These are phyloP conservation scores for Pseudonaja textilis DNA, from an alignment of 2,113 vertebrate genomes.

Conservation along the genomic window DNA sequence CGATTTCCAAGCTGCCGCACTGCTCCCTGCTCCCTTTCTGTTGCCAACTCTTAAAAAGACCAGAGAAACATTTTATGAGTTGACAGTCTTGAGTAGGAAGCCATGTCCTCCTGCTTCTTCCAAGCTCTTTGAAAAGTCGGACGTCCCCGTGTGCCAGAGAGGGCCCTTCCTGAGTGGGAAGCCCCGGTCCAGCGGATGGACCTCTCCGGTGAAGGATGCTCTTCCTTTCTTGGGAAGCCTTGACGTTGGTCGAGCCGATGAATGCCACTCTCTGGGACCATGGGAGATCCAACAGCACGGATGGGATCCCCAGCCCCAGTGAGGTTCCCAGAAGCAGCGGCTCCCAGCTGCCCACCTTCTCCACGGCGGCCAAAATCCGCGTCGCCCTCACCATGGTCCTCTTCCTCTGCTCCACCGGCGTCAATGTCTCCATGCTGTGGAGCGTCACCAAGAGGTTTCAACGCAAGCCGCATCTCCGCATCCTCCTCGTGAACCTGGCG, in stretches of 20 bases:
- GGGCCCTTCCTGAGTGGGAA: fast-evolving
- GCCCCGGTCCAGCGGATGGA: not conserved
- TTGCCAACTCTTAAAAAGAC: too few species aligned
- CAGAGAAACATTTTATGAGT: too few species aligned
- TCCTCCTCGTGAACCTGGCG: conserved; percentile 58
- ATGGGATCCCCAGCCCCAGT: conserved; percentile 25
- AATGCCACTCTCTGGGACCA: conserved; percentile 20
- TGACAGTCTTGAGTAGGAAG: not conserved
- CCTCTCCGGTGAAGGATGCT: not conserved
- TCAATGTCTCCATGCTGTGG: conserved; percentile 52
- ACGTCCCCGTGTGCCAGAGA: not conserved
- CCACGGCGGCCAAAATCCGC: conserved; percentile 52
- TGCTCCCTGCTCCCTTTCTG: too few species aligned
- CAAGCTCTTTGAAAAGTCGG: not conserved
- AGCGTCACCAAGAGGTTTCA: conserved; percentile 15
- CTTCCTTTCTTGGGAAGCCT: conserved; percentile 7
- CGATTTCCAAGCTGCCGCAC: too few species aligned
- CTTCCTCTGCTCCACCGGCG: conserved; percentile 53
- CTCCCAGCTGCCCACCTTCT: conserved; percentile 56
- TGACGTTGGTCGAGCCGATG: not conserved
- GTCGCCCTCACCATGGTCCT: conserved; percentile 54
- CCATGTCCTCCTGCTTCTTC: not conserved
- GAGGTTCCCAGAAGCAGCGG: conserved; percentile 23
- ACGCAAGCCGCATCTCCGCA: conserved; percentile 3
- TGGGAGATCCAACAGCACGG: not conserved